These are phyloP conservation scores for Novumbra hubbsi DNA, from an alignment of 2,797 vertebrate species.

Conservation along the genomic window DNA sequence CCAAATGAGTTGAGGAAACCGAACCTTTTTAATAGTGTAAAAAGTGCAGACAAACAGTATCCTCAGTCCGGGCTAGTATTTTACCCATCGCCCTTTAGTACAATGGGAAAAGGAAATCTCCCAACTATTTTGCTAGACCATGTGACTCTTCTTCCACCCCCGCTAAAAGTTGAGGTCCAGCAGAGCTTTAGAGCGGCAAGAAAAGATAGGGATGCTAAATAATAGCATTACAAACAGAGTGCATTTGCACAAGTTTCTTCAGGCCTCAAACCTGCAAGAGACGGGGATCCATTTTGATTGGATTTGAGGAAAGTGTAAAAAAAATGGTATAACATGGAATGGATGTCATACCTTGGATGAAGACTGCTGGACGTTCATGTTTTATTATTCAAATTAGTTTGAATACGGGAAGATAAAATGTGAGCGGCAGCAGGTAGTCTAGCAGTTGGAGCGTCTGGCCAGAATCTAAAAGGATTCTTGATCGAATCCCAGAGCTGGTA, in stretches of 20 bases:
- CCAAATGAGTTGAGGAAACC: not conserved
- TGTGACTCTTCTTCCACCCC: not conserved
- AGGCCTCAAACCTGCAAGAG: conserved; percentile 66
- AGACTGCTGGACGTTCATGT: conserved; percentile 77
- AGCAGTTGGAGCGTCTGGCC: too few relatives aligned
- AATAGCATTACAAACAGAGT: conserved; percentile 72
- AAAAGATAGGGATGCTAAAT: conserved; percentile 63
- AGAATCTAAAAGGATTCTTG: too few relatives aligned
- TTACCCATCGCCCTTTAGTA: not conserved
- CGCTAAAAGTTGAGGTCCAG: not conserved
- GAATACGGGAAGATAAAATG: too few relatives aligned
- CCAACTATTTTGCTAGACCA: not conserved
- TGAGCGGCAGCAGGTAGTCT: too few relatives aligned
- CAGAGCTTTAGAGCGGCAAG: conserved; percentile 57
- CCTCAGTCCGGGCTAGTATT: not conserved
- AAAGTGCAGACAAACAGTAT: not conserved
- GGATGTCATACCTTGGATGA: conserved; percentile 43
- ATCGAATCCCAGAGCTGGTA: too few relatives aligned
- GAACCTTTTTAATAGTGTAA: not conserved
- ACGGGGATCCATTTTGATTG: conserved; percentile 64
- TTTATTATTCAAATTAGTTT: conserved; percentile 76
- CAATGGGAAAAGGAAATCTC: not conserved
- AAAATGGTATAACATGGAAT: conserved; percentile 27
- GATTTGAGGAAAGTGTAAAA: conserved; percentile 44
- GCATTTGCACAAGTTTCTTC: conserved; percentile 80